Evolutionary conservation across 2,113 vertebrate species (phyloP), one percentile per base, ranked within the genome.

Genomic region (Otolemur garnettii): DNA sequence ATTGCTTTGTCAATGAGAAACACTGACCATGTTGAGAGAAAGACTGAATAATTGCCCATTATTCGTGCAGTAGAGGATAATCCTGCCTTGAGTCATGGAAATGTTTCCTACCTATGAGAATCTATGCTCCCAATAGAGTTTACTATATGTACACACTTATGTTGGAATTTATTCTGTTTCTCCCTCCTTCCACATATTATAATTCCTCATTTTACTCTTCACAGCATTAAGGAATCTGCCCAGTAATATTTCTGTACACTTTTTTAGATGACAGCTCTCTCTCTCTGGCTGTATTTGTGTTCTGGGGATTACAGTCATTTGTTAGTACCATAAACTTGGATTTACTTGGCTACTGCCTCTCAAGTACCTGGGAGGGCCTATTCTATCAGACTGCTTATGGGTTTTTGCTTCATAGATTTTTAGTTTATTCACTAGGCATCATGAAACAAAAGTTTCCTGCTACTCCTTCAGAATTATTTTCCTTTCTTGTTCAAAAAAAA

Each of bases 381-480:
- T 38, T 35, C 50, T 90, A 1, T 64, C 21, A 86, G 75, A 50
- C 68, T 59, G 50, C 18, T 81, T 83, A 17, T 38, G 28, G 33
- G 30, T 59, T 94, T 64, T 88, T 92, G 18, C 71, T 83, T 90
- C 18, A 28, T 50, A 18, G 28, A 66, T 71, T 75, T 87, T 77
- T 55, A 91, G 38, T 75, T 55, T 75, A 68, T 30, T 4, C 55
- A 45, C 11, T 30, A 83, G 24, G 7, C 3, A 96, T 45, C 35
- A 57, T 78, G 87, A 81, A 69, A 87, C 69, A 77, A 38, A 90
- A 85, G 35, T 91, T 90, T 62, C 15, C 62, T 89, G 15, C 18
- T 89, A 64, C 11, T 88, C 26, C 8, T 77, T 38, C 21, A 85
- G 66, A 86, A 88, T 83, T 88, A 4, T 68, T 95, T 92, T 93